Conservation (phyloP, 2,888 invertebrate genomes). For the Antheraea assamensis region DNA sequence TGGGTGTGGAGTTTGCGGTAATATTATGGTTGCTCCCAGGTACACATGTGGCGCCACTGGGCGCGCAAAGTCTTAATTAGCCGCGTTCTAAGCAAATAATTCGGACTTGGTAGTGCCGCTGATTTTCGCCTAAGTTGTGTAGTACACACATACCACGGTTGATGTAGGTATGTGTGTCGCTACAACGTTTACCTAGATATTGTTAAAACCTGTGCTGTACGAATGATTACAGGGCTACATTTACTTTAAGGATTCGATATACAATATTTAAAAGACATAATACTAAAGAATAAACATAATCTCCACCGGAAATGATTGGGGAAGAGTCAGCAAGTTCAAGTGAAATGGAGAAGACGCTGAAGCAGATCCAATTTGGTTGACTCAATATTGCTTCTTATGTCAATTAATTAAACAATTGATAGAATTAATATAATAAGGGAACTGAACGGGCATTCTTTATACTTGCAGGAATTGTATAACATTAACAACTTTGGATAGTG, state of each 20-base stretch:
- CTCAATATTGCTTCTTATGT: constrained; percentile 24
- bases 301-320: constrained; percentile 49
- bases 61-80: too few relatives aligned
- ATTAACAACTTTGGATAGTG: constrained; percentile 45
- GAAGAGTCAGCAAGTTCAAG: constrained; percentile 29
- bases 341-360: constrained; percentile 32
- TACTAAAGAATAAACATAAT: constrained; percentile 29
- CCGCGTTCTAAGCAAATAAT: too few relatives aligned
- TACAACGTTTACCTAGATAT: too few relatives aligned
- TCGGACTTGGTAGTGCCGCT: too few relatives aligned
- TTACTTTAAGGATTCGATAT: constrained; percentile 39
- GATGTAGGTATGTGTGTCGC: too few relatives aligned
- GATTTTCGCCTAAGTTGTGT: too few relatives aligned
- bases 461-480: constrained; percentile 41
- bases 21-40: too few relatives aligned
- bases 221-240: too few relatives aligned
- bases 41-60: too few relatives aligned
- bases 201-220: too few relatives aligned
- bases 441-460: background rate
- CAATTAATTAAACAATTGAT: background rate
- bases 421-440: background rate
- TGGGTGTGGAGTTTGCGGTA: too few relatives aligned
- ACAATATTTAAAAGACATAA: constrained; percentile 39
- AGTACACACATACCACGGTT: too few relatives aligned
- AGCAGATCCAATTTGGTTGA: constrained; percentile 31